Base-by-base conservation (phyloP, 2,888 invertebrate genomes). In the Ariolimax columbianus region DNA sequence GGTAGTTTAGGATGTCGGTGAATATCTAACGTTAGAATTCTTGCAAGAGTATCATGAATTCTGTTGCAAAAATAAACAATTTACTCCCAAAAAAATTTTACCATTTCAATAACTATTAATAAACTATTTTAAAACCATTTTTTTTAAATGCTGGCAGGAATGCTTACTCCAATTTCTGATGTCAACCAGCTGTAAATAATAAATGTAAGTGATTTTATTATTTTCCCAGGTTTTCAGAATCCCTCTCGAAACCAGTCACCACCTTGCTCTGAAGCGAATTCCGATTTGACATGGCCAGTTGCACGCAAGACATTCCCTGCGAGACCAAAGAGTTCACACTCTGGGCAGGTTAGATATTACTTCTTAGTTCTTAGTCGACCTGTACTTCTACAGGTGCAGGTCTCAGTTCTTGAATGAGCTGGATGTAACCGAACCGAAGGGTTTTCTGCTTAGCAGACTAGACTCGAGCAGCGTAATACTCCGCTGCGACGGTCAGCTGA, bases 271-370 rank as follows among this genome's bases (percentile, higher is more conserved):
- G 77, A 77, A 26, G 47, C 47, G 17, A 17, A 36, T 30, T 68
- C 83, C 0, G 47, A 11, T 0, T 26, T 77, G 9, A 47, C 38
- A 33, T 83, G 83, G 83, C 77, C 83, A 36, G 19, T 7, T 36
- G 77, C 70, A 17, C 47, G 70, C 40, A 73, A 70, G n/a, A 30
- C 51, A 19, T 9, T 26, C 2, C 51, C 70, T n/a, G 11, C 36
- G 30, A 68, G 80, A 70, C 80, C 80, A 30, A 70, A 81, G 51
- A 81, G 70, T 26, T 81, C 80, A 30, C 47, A 43, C 33, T 81
- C 80, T 47, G 51, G 70, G 14, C 80, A 81, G 80, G 80, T 81
- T 26, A 30, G 59, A 30, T 55, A 55, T 23, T 55, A n/a, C 40
- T 26, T 6, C 17, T n/a, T n/a, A n/a, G n/a, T n/a, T n/a, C n/a